These are phyloP conservation scores for Etia nguti DNA, from an alignment of 2,113 vertebrate species.

Conservation along the genomic window DNA sequence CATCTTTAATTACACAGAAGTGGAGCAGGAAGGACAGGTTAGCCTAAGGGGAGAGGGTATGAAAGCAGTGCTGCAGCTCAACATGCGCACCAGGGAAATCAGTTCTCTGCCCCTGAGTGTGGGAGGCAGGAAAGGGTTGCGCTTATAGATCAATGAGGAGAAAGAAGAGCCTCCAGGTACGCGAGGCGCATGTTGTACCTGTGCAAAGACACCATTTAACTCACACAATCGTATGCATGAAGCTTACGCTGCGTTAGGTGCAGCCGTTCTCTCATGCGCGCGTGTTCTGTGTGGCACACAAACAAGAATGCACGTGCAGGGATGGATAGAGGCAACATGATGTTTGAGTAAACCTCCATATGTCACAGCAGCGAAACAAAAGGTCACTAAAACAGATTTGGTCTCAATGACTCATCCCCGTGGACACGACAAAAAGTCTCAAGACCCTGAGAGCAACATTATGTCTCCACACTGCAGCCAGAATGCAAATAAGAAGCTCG, in stretches of 20 bases:
- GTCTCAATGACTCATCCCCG: conserved; percentile 50
- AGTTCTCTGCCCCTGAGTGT: conserved; percentile 52
- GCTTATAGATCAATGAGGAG: conserved; percentile 66
- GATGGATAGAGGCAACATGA: conserved; percentile 36
- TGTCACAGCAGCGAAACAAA: conserved; percentile 50
- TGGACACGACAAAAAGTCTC: conserved; percentile 31
- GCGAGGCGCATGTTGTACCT: conserved; percentile 33
- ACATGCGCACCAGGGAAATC: conserved; percentile 65
- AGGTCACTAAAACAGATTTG: conserved; percentile 61
- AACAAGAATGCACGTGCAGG: neutral
- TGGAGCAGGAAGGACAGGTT: conserved; percentile 61
- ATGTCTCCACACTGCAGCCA: neutral
- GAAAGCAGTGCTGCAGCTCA: conserved; percentile 45
- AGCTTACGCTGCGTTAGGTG: neutral
- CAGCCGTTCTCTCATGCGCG: neutral
- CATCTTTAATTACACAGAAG: conserved; percentile 69
- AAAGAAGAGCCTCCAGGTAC: conserved; percentile 45
- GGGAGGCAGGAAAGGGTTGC: conserved; percentile 52
- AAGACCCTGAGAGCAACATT: conserved; percentile 25
- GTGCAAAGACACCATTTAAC: conserved; percentile 6
- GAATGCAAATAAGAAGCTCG: conserved; percentile 27
- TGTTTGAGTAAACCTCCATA: conserved; percentile 50
- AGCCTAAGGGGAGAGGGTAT: conserved; percentile 52
- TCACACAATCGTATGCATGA: neutral
- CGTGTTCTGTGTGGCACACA: neutral